phyloP scores from a whole-genome alignment of 2,888 invertebrate genomes.

The Mythimna ferrago region DNA sequence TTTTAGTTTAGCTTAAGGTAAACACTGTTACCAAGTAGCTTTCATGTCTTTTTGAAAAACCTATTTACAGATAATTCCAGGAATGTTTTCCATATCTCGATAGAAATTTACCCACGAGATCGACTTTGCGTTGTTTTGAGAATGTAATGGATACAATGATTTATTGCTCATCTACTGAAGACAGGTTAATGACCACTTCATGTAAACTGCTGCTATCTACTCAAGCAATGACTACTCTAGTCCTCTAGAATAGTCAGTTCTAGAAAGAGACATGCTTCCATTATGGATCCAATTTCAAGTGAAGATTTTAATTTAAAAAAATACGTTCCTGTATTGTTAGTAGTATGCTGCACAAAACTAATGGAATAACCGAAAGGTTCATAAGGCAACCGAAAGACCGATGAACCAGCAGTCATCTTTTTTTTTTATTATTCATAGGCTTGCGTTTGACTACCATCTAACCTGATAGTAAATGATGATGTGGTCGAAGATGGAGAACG shows the following conservation, averaged over 20 bases:
- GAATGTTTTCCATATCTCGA: background rate
- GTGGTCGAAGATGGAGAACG: no score
- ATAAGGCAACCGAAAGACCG: no score
- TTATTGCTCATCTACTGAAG: background rate
- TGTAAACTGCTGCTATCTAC: background rate
- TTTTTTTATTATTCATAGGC: no score
- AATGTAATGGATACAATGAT: conserved; percentile 1
- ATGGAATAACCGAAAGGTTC: background rate
- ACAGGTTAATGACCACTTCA: background rate
- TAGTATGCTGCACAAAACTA: background rate
- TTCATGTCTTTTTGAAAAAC: no score
- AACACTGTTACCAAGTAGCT: no score
- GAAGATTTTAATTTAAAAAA: no score
- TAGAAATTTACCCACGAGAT: background rate
- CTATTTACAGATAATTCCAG: background rate
- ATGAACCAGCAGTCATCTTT: no score
- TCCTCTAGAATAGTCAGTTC: no score
- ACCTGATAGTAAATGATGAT: no score
- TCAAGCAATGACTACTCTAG: no score
- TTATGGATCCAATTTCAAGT: background rate
- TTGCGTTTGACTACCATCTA: no score
- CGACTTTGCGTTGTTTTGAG: conserved; percentile 12
- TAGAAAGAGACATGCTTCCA: background rate
- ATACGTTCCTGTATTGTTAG: background rate
- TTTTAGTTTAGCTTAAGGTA: no score